Conservation (phyloP, 2,113 vertebrate genomes). For the Polypterus bichir region DNA sequence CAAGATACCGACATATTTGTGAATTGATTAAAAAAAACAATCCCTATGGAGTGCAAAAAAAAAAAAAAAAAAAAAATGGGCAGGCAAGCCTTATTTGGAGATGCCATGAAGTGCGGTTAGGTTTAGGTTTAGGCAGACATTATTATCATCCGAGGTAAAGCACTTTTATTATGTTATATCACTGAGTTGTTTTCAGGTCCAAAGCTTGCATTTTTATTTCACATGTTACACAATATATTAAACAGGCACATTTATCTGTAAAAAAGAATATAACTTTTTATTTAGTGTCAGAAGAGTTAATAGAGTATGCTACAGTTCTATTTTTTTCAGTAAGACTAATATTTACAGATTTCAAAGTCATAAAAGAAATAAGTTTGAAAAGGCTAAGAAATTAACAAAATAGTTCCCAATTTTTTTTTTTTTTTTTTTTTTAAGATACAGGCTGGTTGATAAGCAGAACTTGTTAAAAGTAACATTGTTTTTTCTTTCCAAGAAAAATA, state of each 20-base stretch:
- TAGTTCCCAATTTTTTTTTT: slow-evolving; percentile 4
- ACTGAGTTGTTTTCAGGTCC: too few relatives aligned
- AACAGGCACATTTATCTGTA: slow-evolving; percentile 18
- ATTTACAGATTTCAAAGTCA: slow-evolving; percentile 17
- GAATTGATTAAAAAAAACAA: too few relatives aligned
- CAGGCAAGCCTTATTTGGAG: too few relatives aligned
- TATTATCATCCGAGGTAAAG: too few relatives aligned
- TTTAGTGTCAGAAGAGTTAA: slow-evolving; percentile 40
- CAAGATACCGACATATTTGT: too few relatives aligned
- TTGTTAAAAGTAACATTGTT: slow-evolving; percentile 19
- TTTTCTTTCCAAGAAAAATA: slow-evolving; percentile 28
- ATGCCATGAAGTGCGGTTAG: too few relatives aligned
- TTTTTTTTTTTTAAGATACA: slow-evolving; percentile 11
- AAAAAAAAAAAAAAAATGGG: too few relatives aligned
- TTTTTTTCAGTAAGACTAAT: slow-evolving; percentile 22
- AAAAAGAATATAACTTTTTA: slow-evolving; percentile 43
- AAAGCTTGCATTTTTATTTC: too few relatives aligned
- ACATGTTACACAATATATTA: too few relatives aligned
- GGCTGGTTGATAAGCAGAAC: slow-evolving; percentile 11
- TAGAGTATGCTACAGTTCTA: slow-evolving; percentile 31
- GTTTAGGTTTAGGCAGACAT: too few relatives aligned
- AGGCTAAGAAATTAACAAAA: slow-evolving; percentile 1
- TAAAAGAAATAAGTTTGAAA: slow-evolving; percentile 11
- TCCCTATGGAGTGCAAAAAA: too few relatives aligned
- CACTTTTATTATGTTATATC: too few relatives aligned